Base-by-base conservation (phyloP, 2,888 invertebrate species). In the Aelia acuminata region DNA sequence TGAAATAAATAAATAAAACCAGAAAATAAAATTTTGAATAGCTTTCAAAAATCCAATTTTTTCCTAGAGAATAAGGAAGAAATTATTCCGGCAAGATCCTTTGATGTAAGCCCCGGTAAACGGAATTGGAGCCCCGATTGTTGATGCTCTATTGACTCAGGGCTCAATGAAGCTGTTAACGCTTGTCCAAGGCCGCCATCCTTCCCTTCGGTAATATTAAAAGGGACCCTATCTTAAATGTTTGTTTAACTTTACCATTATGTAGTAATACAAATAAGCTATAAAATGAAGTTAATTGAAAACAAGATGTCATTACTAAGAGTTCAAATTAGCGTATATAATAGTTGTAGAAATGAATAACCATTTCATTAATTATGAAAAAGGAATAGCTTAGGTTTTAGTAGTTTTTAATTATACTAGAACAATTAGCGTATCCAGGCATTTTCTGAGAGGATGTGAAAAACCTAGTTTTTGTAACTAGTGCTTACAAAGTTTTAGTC, bases 131-230 rank as follows among this genome's bases (percentile, higher is more conserved):
- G 63, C 63, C 35, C 35, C 63, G 63, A 70, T 18, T 70, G 63
- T 70, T 70, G 63, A 70, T 70, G 63, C 63, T 70, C 63, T 70
- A 70, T 70, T 70, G 63, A 70, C 63, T 70, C 63, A 35, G 18
- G 63, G 63, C 31, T 70, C 63, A 70, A 70, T 35, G 63, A 70
- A 70, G 63, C 63, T 35, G 31, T 70, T 70, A 70, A 18, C 63
- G 63, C 35, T 35, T 35, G 63, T 70, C 63, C 63, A 70, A 70
- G 63, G 63, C 31, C 63, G 3, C 35, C 63, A 35, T 35, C 63
- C 63, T 70, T 35, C 35, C 26, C 31, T 70, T 70, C 35, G 31
- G 35, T 70, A 70, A 70, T 70, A 70, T n/a, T 70, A 15, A 18
- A 70, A 70, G 35, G 31, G 35, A 35, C 63, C 31, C 4, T 70